Conservation (phyloP, 2,113 vertebrate species). For the Circaetus cinerascens region DNA sequence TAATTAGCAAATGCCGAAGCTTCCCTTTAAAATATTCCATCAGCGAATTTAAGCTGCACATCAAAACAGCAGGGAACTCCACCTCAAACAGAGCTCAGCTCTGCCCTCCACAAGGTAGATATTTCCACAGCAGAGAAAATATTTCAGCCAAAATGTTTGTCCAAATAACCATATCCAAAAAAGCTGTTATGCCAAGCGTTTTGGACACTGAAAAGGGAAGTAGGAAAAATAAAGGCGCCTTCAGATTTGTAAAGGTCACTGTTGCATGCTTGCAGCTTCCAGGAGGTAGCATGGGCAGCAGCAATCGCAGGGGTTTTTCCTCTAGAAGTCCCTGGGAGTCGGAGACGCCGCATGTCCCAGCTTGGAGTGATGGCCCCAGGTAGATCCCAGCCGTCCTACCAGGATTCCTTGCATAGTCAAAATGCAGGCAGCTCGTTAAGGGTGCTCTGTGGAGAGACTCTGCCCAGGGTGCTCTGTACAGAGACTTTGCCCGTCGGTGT, state of each 20-base stretch:
- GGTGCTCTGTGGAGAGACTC: neutral
- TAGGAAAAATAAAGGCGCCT: neutral
- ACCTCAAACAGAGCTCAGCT: neutral
- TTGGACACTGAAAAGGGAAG: neutral
- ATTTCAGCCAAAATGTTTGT: neutral
- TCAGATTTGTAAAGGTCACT: conserved; percentile 12
- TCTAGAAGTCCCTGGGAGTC: neutral
- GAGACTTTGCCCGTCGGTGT: fast-evolving
- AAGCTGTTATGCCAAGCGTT: neutral
- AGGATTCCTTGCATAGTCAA: neutral
- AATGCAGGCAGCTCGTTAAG: neutral
- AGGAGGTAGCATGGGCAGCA: neutral
- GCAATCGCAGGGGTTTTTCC: neutral
- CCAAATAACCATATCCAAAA: neutral
- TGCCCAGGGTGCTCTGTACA: neutral
- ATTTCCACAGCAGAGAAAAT: neutral
- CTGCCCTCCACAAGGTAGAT: neutral
- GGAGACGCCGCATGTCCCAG: fast-evolving
- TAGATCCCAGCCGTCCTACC: neutral
- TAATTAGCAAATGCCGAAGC: neutral
- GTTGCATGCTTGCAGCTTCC: neutral
- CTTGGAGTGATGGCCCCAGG: neutral
- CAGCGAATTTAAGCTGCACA: neutral
- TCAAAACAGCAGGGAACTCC: neutral
- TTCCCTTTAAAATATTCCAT: conserved; percentile 25